Conservation (phyloP, 2,888 invertebrate species). For the Diarsia brunnea region DNA sequence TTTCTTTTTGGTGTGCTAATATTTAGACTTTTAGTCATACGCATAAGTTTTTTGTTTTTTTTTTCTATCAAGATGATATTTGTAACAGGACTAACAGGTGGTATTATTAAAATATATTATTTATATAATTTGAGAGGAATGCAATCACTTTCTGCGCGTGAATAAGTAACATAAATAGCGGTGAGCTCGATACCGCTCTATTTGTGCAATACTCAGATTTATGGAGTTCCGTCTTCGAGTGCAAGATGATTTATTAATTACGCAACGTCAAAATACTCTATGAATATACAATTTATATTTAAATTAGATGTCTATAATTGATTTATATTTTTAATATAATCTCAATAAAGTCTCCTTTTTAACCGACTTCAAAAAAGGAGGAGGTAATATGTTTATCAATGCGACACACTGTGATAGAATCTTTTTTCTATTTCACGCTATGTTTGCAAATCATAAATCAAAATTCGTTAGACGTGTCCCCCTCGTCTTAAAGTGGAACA, state of each 20-base stretch:
- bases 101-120: too few species aligned
- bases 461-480: slow-evolving; percentile 12
- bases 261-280: slow-evolving; percentile 13
- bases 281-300: not conserved
- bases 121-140: not conserved
- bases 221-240: slow-evolving; percentile 18
- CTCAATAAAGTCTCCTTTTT: not conserved
- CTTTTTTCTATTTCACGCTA: slow-evolving; percentile 24
- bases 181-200: slow-evolving; percentile 25
- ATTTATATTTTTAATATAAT: not conserved
- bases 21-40: not conserved
- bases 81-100: too few species aligned
- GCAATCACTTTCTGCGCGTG: slow-evolving; percentile 18
- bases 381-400: too few species aligned
- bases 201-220: slow-evolving; percentile 49
- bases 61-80: not conserved
- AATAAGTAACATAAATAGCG: slow-evolving; percentile 41
- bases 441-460: slow-evolving; percentile 24
- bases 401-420: not conserved
- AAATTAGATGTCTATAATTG: not conserved
- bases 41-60: not conserved
- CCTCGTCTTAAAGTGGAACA: not conserved
- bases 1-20: not conserved
- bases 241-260: slow-evolving; percentile 46
- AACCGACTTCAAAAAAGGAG: too few species aligned